phyloP scores from a whole-genome alignment of 2,797 vertebrate species.

The Argya squamiceps region DNA sequence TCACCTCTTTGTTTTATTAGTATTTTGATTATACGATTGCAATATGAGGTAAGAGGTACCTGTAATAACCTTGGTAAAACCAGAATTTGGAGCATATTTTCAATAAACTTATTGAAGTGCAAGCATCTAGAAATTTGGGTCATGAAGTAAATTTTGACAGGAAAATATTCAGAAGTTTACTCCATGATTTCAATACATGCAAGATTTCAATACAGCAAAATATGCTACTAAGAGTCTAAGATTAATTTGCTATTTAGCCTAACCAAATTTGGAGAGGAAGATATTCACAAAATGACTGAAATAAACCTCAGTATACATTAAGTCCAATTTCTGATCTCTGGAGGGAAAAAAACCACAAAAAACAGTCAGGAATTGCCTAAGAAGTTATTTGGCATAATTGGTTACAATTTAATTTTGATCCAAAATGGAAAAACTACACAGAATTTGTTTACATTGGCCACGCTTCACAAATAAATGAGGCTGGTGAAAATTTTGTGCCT shows the following conservation, averaged over 20 bases:
- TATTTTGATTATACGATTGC: neutral
- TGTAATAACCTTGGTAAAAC: neutral
- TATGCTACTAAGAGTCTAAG: neutral
- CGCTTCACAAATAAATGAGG: constrained; percentile 15
- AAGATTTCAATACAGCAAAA: neutral
- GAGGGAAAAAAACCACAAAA: neutral
- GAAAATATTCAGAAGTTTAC: neutral
- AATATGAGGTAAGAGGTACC: neutral
- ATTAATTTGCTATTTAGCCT: neutral
- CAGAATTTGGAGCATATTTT: neutral
- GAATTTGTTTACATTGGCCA: neutral
- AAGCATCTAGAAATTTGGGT: neutral
- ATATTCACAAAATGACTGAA: neutral
- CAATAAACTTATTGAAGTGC: neutral
- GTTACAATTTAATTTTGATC: neutral
- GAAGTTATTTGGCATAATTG: neutral
- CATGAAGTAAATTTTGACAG: neutral
- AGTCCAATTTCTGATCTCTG: neutral
- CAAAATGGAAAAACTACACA: neutral
- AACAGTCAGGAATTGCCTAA: neutral
- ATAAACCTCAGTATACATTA: neutral
- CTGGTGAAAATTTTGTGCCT: constrained; percentile 2
- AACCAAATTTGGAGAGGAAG: neutral
- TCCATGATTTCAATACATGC: neutral
- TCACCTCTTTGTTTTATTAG: neutral